Conservation (phyloP, 2,888 invertebrate genomes). For the Temnothorax unifasciatus region DNA sequence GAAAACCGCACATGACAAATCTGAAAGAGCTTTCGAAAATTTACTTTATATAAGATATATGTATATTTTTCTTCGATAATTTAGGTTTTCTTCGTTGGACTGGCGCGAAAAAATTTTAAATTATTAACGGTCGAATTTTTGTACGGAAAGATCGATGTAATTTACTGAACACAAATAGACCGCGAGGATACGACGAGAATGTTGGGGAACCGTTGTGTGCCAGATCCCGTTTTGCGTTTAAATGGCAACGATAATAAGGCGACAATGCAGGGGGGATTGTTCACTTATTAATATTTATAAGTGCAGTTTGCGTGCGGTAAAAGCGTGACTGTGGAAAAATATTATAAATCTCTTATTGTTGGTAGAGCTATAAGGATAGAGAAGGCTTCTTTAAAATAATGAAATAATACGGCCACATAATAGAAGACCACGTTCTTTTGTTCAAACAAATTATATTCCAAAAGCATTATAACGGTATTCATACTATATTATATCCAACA, state of each 20-base stretch:
- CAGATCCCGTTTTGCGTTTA: not conserved
- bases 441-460: not conserved
- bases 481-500: not conserved
- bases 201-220: not conserved
- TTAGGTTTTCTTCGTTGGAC: not conserved
- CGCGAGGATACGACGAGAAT: not conserved
- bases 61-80: not conserved
- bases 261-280: too few species aligned
- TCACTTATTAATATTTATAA: slow-evolving; percentile 18
- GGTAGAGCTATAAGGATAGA: not conserved
- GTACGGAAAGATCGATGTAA: not conserved
- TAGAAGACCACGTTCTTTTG: not conserved
- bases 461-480: slow-evolving; percentile 17
- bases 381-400: not conserved
- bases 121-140: not conserved
- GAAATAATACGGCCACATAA: not conserved
- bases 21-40: not conserved
- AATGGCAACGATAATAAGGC: not conserved
- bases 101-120: not conserved
- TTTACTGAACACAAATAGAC: not conserved
- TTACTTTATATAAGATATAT: not conserved
- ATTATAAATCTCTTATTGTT: not conserved
- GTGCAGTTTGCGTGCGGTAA: not conserved
- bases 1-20: not conserved
- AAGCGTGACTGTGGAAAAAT: not conserved